Evolutionary conservation across 2,888 invertebrate species (phyloP).

Genomic region (Odontomyia ornata): DNA sequence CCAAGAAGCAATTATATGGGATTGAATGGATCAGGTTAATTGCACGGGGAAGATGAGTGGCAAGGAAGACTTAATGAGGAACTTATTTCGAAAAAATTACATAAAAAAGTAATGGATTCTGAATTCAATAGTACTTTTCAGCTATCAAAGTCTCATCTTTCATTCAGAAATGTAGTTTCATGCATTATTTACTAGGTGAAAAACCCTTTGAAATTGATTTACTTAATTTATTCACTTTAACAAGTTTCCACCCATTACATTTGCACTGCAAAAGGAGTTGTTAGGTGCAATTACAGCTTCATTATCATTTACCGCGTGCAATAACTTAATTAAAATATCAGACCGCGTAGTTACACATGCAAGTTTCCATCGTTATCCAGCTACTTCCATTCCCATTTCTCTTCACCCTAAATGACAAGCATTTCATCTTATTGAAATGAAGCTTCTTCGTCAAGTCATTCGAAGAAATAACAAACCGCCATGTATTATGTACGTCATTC

Average conservation of each 20-base stretch:
- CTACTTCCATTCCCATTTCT: slow-evolving; percentile 17
- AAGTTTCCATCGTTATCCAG: neutral
- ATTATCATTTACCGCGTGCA: slow-evolving; percentile 31
- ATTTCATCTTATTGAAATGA: slow-evolving; percentile 38
- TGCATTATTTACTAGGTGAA: no score
- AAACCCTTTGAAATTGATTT: neutral
- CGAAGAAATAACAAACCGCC: slow-evolving; percentile 2
- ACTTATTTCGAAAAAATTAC: no score
- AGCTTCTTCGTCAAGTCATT: slow-evolving; percentile 22
- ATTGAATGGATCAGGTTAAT: no score
- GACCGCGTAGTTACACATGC: slow-evolving; percentile 26
- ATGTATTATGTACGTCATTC: neutral
- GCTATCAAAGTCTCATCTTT: no score
- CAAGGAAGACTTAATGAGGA: no score
- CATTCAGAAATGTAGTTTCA: no score
- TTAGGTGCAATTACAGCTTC: slow-evolving; percentile 22
- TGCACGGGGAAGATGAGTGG: no score
- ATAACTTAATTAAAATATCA: slow-evolving; percentile 40
- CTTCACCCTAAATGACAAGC: slow-evolving; percentile 27
- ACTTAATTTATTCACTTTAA: neutral
- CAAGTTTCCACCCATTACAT: neutral
- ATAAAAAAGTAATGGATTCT: no score
- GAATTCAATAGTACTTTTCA: no score
- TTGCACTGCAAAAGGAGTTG: neutral
- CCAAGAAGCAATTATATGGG: no score